These are phyloP conservation scores for Montipora efflorescens DNA, from an alignment of 64 coral and sea anemone genomes.

Conservation along the genomic window DNA sequence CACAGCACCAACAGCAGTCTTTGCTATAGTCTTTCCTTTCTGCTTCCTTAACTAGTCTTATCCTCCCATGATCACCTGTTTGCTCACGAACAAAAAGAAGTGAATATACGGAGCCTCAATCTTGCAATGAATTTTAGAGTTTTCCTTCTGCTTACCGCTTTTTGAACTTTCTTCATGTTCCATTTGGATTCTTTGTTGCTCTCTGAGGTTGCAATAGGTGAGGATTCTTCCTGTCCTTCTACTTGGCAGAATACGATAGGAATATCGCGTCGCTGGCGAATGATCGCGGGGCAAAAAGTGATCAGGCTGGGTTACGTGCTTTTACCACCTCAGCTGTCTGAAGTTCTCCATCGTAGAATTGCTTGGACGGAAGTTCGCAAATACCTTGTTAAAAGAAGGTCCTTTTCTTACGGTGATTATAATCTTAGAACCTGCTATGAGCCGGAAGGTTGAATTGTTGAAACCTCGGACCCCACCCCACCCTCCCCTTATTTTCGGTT, in stretches of 20 bases:
- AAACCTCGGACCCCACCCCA: no score
- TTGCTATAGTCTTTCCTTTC: no score
- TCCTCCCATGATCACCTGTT: background rate
- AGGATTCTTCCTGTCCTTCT: constrained; percentile 80
- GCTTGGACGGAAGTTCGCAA: constrained; percentile 77
- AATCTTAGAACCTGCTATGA: background rate
- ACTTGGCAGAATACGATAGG: constrained; percentile 82
- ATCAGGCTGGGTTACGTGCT: constrained; percentile 44
- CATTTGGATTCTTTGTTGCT: constrained; percentile 85
- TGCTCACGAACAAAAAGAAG: background rate
- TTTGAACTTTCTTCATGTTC: constrained; percentile 77
- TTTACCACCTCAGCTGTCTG: constrained; percentile 53
- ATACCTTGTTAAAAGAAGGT: constrained; percentile 45
- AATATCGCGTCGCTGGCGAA: background rate
- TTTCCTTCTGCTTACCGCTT: constrained; percentile 57
- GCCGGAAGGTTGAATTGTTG: background rate
- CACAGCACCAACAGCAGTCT: no score
- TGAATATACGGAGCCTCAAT: background rate
- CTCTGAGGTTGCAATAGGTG: constrained; percentile 61
- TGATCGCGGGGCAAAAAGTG: constrained; percentile 72
- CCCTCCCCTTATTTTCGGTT: no score
- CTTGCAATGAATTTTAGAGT: background rate
- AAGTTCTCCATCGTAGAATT: constrained; percentile 70
- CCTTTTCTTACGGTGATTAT: background rate
- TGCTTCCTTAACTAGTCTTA: background rate